Evolutionary conservation across 2,113 vertebrate genomes (phyloP).

Genomic region (Myxocyprinus asiaticus): DNA sequence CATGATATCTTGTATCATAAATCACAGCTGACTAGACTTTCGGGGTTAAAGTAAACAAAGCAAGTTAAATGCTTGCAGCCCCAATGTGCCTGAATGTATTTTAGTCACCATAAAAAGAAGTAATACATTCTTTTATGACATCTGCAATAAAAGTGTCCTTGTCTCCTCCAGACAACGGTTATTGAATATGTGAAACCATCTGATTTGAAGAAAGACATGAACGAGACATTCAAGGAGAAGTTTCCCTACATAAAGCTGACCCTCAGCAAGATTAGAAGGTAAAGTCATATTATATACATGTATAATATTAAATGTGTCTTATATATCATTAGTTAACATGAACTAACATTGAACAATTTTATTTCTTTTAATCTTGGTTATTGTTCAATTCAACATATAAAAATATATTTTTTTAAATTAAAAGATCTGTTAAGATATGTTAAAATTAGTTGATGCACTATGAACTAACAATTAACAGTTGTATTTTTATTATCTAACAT

Average conservation of each 20-base stretch:
- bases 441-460: too few species aligned
- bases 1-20: neutral
- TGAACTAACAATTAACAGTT: too few species aligned
- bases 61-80: neutral
- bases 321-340: too few species aligned
- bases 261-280: constrained; percentile 97
- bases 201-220: constrained; percentile 98
- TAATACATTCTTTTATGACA: neutral
- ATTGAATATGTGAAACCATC: constrained; percentile 97
- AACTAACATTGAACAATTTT: too few species aligned
- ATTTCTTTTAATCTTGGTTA: too few species aligned
- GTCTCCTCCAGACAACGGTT: constrained; percentile 85
- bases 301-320: too few species aligned
- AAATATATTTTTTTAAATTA: too few species aligned
- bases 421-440: too few species aligned
- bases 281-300: constrained; percentile 40
- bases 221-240: constrained; percentile 94
- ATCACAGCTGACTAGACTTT: too few species aligned
- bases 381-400: too few species aligned
- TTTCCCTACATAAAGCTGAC: constrained; percentile 95
- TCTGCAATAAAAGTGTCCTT: constrained; percentile 21
- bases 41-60: neutral
- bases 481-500: too few species aligned
- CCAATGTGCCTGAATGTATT: neutral
- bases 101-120: neutral